Evolutionary conservation across 2,888 invertebrate species (phyloP).

Genomic region (Pammene aurita): DNA sequence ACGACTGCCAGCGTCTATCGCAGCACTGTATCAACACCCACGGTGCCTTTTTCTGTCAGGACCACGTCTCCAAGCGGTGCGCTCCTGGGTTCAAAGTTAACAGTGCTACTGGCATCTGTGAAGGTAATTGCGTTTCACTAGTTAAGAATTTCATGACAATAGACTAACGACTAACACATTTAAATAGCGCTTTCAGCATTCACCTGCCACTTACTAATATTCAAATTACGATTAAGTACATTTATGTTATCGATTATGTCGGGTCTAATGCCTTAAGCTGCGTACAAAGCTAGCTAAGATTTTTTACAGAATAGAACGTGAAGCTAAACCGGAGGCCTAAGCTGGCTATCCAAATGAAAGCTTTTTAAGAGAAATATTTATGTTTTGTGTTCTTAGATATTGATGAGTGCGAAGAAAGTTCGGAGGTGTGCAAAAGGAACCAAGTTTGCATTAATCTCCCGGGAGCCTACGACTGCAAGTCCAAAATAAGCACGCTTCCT

Average conservation of each 20-base stretch:
- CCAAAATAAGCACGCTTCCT: conserved; percentile 75
- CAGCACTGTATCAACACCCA: conserved; percentile 88
- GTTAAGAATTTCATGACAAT: too few relatives aligned
- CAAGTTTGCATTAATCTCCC: conserved; percentile 94
- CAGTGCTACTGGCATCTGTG: conserved; percentile 78
- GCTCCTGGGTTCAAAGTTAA: conserved; percentile 86
- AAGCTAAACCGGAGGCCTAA: too few relatives aligned
- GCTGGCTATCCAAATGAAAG: too few relatives aligned
- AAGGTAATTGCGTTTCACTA: conserved; percentile 68
- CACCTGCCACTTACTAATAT: too few relatives aligned
- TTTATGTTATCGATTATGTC: too few relatives aligned
- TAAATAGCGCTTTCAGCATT: too few relatives aligned
- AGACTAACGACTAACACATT: too few relatives aligned
- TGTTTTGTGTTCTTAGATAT: conserved; percentile 85
- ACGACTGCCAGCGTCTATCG: conserved; percentile 86
- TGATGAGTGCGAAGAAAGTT: conserved; percentile 91
- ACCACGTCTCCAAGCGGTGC: conserved; percentile 85
- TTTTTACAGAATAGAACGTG: too few relatives aligned
- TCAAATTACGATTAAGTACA: too few relatives aligned
- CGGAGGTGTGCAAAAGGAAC: conserved; percentile 88
- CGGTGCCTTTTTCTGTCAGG: conserved; percentile 87
- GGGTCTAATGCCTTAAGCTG: too few relatives aligned
- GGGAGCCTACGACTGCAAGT: conserved; percentile 92
- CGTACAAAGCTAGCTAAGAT: too few relatives aligned
- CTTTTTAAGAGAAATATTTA: neutral